Evolutionary conservation across 92 coral and sea anemone genomes (phyloP).

Genomic region (Porites cylindrica): DNA sequence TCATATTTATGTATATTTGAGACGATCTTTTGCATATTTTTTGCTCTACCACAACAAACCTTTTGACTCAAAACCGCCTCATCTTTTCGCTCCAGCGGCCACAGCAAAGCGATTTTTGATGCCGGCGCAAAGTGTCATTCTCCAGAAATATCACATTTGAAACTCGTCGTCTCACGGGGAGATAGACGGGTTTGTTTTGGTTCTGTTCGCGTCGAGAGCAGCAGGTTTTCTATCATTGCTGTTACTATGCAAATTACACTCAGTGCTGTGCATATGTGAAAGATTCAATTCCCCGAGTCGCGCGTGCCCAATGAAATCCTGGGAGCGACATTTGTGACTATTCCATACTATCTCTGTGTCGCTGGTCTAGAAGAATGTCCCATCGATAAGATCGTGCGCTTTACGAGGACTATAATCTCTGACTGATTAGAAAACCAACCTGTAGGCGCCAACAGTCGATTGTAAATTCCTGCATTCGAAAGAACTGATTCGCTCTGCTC

Average conservation of each 20-base stretch:
- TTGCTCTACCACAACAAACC: background rate
- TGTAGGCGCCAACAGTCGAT: slow-evolving; percentile 23
- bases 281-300: slow-evolving; percentile 12
- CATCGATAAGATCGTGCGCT: slow-evolving; percentile 29
- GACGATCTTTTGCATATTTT: slow-evolving; percentile 36
- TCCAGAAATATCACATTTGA: background rate
- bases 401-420: slow-evolving; percentile 11
- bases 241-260: slow-evolving; percentile 49
- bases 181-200: slow-evolving; percentile 37
- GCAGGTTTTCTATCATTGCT: slow-evolving; percentile 47
- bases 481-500: slow-evolving; percentile 27
- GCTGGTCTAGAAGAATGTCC: slow-evolving; percentile 24
- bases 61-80: background rate
- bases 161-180: slow-evolving; percentile 21
- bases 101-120: background rate
- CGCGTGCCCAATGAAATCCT: slow-evolving; percentile 39
- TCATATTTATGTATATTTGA: slow-evolving; percentile 34
- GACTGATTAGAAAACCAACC: slow-evolving; percentile 1
- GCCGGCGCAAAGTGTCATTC: background rate
- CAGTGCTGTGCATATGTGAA: slow-evolving; percentile 1
- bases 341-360: slow-evolving; percentile 4
- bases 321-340: slow-evolving; percentile 40
- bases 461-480: slow-evolving; percentile 33
- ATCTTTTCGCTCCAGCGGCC: background rate
- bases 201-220: background rate